A percentile compares a stretch with the other conserved stretches of the same genome.
These are phyloP conservation scores for Platalea minor DNA, from an alignment of 2,797 vertebrate genomes.

Conservation along the genomic window DNA sequence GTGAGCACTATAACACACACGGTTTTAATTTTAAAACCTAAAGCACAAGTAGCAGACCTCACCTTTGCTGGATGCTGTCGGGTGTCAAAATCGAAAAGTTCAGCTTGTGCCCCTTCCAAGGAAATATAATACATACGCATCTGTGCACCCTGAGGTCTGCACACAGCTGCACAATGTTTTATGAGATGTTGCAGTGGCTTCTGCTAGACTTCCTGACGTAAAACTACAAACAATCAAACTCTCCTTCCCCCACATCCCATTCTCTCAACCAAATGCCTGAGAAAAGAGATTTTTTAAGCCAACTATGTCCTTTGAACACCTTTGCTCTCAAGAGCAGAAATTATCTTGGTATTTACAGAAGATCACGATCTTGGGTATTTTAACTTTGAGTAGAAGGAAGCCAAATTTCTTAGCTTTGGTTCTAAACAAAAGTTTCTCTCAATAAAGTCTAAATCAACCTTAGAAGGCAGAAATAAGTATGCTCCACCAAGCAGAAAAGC, in stretches of 20 bases:
- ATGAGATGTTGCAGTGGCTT: conserved; percentile 71
- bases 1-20: conserved; percentile 57
- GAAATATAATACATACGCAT: conserved; percentile 64
- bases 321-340: neutral
- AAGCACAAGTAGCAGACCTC: conserved; percentile 69
- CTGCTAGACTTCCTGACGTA: conserved; percentile 64
- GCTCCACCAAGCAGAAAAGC: neutral
- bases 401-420: neutral
- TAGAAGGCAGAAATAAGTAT: conserved; percentile 14
- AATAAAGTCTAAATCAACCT: conserved; percentile 39
- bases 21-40: conserved; percentile 60
- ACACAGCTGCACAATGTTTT: conserved; percentile 68
- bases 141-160: conserved; percentile 66
- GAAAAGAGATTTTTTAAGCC: neutral
- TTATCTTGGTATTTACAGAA: neutral
- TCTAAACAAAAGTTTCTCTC: conserved; percentile 28
- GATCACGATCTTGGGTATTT: neutral
- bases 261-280: conserved; percentile 16
- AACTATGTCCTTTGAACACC: neutral
- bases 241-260: conserved; percentile 31
- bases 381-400: neutral
- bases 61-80: conserved; percentile 62
- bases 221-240: conserved; percentile 65
- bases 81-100: conserved; percentile 65
- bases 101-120: conserved; percentile 64